Base-by-base conservation (phyloP, 2,888 invertebrate genomes). In the Melipona beecheii region DNA sequence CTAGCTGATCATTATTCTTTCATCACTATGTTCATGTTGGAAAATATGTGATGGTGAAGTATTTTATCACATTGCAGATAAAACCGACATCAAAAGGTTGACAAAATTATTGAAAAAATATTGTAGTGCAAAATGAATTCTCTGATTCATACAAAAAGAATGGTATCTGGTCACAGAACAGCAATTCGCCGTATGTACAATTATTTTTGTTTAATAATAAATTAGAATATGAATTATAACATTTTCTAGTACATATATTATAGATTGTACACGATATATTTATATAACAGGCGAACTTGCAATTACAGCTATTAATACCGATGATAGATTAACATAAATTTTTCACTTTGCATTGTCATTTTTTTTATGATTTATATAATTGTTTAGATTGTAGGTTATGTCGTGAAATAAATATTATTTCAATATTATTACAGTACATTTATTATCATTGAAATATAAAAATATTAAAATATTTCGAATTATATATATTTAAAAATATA, bases 61-160 rank as follows among this genome's bases (percentile, higher is more conserved):
- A 84, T 85, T 84, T 86, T 86, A 75, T 86, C 86, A 90, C 87
- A 86, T 89, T 89, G 82, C 84, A 83, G 80, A 71, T 87, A 86
- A 86, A 88, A 75, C 89, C 89, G 64, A 83, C 73, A 85, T 68
- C 71, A 70, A 75, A 84, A 84, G 75, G 73, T 76, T 84, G 78
- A 43, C 70, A 75, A 76, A 83, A 81, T 13, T 65, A 65, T 62
- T 36, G 24, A 72, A 77, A 62, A 83, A 74, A 78, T 56, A 62
- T 43, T 68, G n/a, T 74, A 81, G 66, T 80, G 81, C 75, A 88
- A 54, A 73, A 94, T 94, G 93, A 92, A 93, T 87, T 84, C 90
- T 65, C 86, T 93, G 83, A 84, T 93, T 84, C 88, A 90, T 79
- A 90, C 90, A n/a, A 93, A 92, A 86, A 85, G 90, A 49, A 92